Evolutionary conservation across 2,888 invertebrate genomes (phyloP).

Genomic region (Kryphioiulus occultus): DNA sequence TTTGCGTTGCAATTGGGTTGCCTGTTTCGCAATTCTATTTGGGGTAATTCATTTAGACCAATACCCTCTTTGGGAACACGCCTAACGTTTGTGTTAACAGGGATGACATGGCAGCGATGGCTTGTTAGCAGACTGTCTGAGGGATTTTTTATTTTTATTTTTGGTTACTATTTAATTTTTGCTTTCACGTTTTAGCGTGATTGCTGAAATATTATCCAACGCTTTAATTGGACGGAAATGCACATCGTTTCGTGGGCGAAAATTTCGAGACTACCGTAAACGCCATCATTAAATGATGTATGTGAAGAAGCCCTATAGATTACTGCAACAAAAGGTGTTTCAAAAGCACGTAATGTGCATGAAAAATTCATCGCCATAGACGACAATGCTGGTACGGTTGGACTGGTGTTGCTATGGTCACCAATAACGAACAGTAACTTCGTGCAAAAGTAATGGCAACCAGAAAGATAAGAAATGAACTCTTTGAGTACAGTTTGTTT

Average conservation of each 20-base stretch:
- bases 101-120: not conserved
- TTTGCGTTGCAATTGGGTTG: not conserved
- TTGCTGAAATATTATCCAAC: not conserved
- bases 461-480: no score
- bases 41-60: not conserved
- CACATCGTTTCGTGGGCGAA: not conserved
- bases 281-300: not conserved
- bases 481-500: no score
- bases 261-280: not conserved
- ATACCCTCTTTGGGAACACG: not conserved
- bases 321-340: slow-evolving; percentile 4
- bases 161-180: not conserved
- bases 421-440: not conserved
- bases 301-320: not conserved
- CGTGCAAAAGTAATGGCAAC: not conserved
- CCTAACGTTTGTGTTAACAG: not conserved
- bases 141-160: not conserved
- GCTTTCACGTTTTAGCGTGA: not conserved
- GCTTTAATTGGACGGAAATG: not conserved
- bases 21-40: not conserved
- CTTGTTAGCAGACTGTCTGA: not conserved
- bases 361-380: not conserved
- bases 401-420: not conserved
- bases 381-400: not conserved
- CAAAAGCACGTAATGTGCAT: not conserved